Evolutionary conservation across 2,113 vertebrate species (phyloP).

Genomic region (Strix uralensis): DNA sequence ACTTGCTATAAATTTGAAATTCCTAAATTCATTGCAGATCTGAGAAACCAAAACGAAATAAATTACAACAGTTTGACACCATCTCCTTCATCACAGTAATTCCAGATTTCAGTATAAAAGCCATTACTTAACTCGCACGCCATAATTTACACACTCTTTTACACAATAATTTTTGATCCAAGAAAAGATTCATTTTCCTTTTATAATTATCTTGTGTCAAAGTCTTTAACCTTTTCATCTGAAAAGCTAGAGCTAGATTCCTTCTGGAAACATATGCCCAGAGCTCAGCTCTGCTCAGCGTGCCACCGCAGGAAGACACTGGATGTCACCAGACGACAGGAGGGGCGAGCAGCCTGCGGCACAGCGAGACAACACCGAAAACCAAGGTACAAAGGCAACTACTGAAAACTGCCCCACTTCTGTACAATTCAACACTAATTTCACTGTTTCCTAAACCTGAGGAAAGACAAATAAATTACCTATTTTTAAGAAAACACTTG

Average conservation of each 20-base stretch:
- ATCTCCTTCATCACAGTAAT: conserved; percentile 60
- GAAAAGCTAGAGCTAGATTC: conserved; percentile 30
- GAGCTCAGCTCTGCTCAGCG: not conserved
- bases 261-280: not conserved
- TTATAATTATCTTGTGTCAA: conserved; percentile 54
- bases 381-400: not conserved
- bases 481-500: not conserved
- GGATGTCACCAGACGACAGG: not conserved
- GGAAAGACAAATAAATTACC: not conserved
- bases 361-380: not conserved
- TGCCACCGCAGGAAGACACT: not conserved
- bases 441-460: not conserved
- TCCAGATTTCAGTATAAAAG: conserved; percentile 64
- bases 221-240: conserved; percentile 64
- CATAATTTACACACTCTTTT: conserved; percentile 68
- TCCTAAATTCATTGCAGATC: conserved; percentile 57
- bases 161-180: conserved; percentile 61
- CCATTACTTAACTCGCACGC: conserved; percentile 51
- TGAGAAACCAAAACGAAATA: conserved; percentile 67
- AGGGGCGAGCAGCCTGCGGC: not conserved
- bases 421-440: not conserved
- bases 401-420: not conserved
- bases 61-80: conserved; percentile 56
- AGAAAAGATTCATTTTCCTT: conserved; percentile 63
- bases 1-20: conserved; percentile 63